Base-by-base conservation (phyloP, 2,113 vertebrate species). In the Gopherus flavomarginatus region DNA sequence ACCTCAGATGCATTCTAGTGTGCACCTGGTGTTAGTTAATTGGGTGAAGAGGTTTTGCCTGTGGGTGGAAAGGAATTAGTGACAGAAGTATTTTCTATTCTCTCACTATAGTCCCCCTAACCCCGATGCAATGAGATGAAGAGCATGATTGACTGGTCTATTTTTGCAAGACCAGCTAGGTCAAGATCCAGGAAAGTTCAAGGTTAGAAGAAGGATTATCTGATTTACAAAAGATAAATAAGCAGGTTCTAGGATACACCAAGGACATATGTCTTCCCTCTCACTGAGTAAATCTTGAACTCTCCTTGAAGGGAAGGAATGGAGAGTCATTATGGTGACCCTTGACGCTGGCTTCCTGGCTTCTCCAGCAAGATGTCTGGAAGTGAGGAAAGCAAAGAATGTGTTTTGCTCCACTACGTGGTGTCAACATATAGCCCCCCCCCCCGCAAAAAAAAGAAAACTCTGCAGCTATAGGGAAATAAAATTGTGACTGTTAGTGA, bases 21-120 rank as follows among this genome's bases (percentile, higher is more conserved):
- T 98, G 96, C 98, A 98, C 97, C 98, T 98, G 98, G 98, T 95
- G 92, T 94, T 94, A 83, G 95, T 98, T 98, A 98, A 98, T 98
- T 98, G 97, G 93, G 95, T 97, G 96, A 98, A 97, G 87, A 97
- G 52, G 97, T 95, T 97, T 98, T 97, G 98, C 97, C 97, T 90
- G 81, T 95, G 95, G 97, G 95, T 97, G 96, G 96, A 97, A 98
- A 96, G 90, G 97, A 98, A 98, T 98, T 98, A 97, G 94, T 97
- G 97, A 97, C 97, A 98, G 95, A 96, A 96, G 84, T 91, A 97
- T 97, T 98, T 97, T 97, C 93, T 97, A 81, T 96, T 98, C 93
- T 95, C 79, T 89, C 6, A 83, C 83, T 82, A 80, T 24, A 31
- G 21, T 62, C 59, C 19, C n/a, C 19, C 9, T 8, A 9, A 59